Base-by-base conservation (phyloP, 2,797 vertebrate species). In the Chaenodraco wilsoni region DNA sequence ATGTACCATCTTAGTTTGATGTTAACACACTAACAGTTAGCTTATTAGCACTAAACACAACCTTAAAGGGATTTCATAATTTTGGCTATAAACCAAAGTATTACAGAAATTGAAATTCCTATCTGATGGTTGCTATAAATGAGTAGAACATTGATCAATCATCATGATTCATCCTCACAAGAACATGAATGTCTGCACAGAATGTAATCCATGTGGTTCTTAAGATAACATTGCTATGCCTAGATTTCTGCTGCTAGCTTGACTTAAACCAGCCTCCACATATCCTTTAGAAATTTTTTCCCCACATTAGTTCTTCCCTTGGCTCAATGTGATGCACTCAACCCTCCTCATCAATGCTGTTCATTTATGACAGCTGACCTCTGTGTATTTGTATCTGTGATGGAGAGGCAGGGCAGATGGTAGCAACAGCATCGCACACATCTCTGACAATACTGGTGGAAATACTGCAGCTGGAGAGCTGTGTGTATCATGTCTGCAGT, bases 291-390 rank as follows among this genome's bases (percentile, higher is more conserved):
- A 15, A 27, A 27, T 49, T 3, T 9, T 51, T 14, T 56, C 12
- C 19, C 27, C 33, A 50, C 9, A 43, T 0, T 66, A 33, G 1
- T 48, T 81, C 58, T 56, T 76, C 73, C 65, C 11, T 55, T 81
- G 69, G 44, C 63, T 60, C 52, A 73, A 37, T 69, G 72, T 62
- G 54, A 77, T 86, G 74, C 52, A 71, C 66, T 86, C 78, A 77
- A 40, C 76, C 61, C 82, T 76, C 23, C 14, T 84, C 75, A 40
- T 74, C 72, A 78, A 87, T 79, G 82, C 64, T 83, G 74, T 37
- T 64, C 37, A 59, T 90, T 65, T 83, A 31, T 65, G 57, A 85
- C 87, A 87, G 84, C 87, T 87, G 88, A 86, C 73, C 59, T 69
- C 15, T 40, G 6, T 82, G 72, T 82, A 79, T 82, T 83, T 87